Evolutionary conservation across 2,113 vertebrate genomes (phyloP).

Genomic region (Rhea americana): DNA sequence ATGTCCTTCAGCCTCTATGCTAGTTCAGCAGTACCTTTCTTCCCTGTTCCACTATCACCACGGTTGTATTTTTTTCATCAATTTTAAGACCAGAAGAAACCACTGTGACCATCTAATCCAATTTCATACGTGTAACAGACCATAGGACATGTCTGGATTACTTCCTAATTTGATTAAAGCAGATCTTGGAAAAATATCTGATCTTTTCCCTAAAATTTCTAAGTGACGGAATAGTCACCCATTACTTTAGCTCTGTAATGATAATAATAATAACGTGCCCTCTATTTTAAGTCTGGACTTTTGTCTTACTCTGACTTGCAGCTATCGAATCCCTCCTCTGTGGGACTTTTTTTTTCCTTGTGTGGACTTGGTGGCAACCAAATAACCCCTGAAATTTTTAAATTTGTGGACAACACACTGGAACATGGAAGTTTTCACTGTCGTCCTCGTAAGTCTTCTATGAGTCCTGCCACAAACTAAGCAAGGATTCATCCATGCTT

Average conservation of each 20-base stretch:
- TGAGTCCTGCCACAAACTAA: background rate
- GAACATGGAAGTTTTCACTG: background rate
- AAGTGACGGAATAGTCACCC: background rate
- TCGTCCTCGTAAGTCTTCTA: background rate
- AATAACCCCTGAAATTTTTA: background rate
- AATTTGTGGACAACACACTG: background rate
- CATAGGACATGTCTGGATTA: slow-evolving; percentile 27
- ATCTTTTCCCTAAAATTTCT: background rate
- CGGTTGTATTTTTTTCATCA: slow-evolving; percentile 32
- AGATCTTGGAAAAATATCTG: background rate
- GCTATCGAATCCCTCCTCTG: background rate
- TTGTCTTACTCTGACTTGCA: background rate
- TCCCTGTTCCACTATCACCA: slow-evolving; percentile 16
- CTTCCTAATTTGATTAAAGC: slow-evolving; percentile 29
- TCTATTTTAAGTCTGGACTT: background rate
- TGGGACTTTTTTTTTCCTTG: background rate
- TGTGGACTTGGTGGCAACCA: background rate
- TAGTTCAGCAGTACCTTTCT: slow-evolving; percentile 39
- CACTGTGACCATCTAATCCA: slow-evolving; percentile 37
- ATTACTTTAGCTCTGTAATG: background rate
- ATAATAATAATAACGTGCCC: background rate
- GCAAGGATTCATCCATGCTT: background rate
- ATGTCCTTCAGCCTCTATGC: slow-evolving; percentile 11
- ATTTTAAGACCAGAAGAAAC: slow-evolving; percentile 39
- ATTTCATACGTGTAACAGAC: slow-evolving; percentile 25